Evolutionary conservation across 1,140 invertebrate species (phyloP).

Genomic region (Melitaea cinxia): DNA sequence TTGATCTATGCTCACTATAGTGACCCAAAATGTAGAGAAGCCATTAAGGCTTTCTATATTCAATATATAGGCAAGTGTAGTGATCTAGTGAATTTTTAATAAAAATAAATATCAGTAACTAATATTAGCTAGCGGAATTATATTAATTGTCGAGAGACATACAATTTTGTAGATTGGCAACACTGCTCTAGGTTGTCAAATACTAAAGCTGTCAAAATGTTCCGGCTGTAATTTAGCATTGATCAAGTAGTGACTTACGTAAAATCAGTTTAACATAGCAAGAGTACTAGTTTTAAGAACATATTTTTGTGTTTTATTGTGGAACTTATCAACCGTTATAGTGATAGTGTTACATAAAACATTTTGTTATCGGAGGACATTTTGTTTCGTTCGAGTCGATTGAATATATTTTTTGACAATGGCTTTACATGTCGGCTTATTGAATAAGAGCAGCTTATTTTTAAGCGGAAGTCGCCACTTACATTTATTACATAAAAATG

Average conservation of each 20-base stretch:
- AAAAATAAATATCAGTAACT: too few species aligned
- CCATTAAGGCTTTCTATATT: too few species aligned
- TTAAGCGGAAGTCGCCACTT: constrained; percentile 59
- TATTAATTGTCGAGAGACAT: too few species aligned
- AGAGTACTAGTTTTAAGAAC: background rate
- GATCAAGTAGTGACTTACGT: background rate
- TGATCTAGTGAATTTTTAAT: too few species aligned
- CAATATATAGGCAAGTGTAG: too few species aligned
- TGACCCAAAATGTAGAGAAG: too few species aligned
- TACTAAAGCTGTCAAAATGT: background rate
- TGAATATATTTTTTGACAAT: background rate
- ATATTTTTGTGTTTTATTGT: background rate
- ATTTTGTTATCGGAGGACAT: background rate
- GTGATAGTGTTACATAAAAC: constrained; percentile 7
- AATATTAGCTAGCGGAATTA: too few species aligned
- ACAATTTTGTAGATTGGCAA: too few species aligned
- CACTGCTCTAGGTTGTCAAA: background rate
- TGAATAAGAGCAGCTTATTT: constrained; percentile 11
- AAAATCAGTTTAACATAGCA: too few species aligned
- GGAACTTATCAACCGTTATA: constrained; percentile 24
- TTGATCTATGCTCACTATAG: too few species aligned
- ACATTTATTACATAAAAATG: constrained; percentile 83
- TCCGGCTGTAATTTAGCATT: background rate
- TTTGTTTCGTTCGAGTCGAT: background rate
- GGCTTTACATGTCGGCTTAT: background rate